These are phyloP conservation scores for Empidonax alnorum DNA, from an alignment of 2,113 vertebrate species.

Conservation along the genomic window DNA sequence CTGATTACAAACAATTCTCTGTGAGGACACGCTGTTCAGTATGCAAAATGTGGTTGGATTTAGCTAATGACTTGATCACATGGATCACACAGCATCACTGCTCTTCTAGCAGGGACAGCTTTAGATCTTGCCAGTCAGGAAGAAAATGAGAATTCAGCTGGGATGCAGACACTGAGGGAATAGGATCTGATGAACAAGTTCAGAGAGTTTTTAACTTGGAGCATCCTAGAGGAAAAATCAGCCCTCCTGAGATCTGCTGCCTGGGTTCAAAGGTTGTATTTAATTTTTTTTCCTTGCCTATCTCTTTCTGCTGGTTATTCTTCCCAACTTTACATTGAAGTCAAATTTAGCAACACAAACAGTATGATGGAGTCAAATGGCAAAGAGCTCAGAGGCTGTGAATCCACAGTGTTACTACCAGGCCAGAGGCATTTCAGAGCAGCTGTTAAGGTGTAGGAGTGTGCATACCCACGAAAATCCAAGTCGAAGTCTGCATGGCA, in stretches of 20 bases:
- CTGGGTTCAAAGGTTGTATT: background rate
- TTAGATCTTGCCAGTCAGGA: background rate
- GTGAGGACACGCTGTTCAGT: background rate
- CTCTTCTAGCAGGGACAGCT: background rate
- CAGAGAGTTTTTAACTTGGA: background rate
- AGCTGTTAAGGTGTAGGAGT: background rate
- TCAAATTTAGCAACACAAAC: background rate
- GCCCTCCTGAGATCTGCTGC: background rate
- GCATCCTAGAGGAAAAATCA: background rate
- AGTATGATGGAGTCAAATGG: background rate
- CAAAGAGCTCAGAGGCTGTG: background rate
- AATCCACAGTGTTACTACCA: background rate
- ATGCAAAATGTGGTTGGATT: conserved; percentile 34
- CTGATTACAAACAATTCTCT: conserved; percentile 24
- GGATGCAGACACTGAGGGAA: background rate
- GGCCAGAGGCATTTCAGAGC: background rate
- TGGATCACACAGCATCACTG: background rate
- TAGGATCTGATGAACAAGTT: background rate
- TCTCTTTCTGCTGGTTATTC: background rate
- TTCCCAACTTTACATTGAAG: background rate
- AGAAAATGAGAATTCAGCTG: background rate
- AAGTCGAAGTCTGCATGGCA: background rate
- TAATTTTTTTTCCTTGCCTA: background rate
- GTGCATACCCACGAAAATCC: background rate
- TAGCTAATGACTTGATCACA: conserved; percentile 16